Evolutionary conservation across 2,797 vertebrate species (phyloP).

Genomic region (Sus cebifrons): DNA sequence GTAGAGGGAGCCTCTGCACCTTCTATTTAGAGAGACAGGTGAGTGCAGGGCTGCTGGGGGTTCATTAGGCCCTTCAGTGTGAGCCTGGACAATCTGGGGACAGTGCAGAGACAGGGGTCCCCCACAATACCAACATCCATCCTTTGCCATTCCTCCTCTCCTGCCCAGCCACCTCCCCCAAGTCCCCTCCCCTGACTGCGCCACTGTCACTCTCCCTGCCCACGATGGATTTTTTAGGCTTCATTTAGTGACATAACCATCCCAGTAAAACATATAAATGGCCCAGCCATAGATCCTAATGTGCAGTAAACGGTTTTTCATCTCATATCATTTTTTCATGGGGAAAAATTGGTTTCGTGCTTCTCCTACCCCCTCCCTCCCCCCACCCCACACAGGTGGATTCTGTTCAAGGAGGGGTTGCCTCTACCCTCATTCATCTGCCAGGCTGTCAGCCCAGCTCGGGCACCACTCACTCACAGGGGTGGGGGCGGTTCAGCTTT

Average conservation of each 20-base stretch:
- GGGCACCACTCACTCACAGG: conserved; percentile 43
- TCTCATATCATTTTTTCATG: conserved; percentile 80
- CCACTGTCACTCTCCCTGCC: conserved; percentile 40
- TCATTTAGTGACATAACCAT: conserved; percentile 77
- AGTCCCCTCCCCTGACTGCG: background rate
- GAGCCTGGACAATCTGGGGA: background rate
- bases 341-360: conserved; percentile 73
- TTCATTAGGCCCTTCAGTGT: background rate
- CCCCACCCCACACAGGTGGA: conserved; percentile 1
- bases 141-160: background rate
- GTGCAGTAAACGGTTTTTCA: conserved; percentile 78
- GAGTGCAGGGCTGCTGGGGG: fast-evolving
- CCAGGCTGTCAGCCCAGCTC: conserved; percentile 63
- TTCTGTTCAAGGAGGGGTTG: background rate
- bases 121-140: background rate
- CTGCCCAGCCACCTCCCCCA: fast-evolving
- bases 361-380: background rate
- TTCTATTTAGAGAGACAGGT: background rate
- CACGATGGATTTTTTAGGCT: conserved; percentile 77
- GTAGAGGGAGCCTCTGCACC: background rate
- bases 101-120: fast-evolving
- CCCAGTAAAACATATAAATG: conserved; percentile 84
- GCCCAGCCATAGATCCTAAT: conserved; percentile 66
- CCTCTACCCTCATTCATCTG: conserved; percentile 52
- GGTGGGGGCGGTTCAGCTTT: conserved; percentile 48